Evolutionary conservation across 2,888 invertebrate genomes (phyloP).

Genomic region (Drosophila imparisetae): DNA sequence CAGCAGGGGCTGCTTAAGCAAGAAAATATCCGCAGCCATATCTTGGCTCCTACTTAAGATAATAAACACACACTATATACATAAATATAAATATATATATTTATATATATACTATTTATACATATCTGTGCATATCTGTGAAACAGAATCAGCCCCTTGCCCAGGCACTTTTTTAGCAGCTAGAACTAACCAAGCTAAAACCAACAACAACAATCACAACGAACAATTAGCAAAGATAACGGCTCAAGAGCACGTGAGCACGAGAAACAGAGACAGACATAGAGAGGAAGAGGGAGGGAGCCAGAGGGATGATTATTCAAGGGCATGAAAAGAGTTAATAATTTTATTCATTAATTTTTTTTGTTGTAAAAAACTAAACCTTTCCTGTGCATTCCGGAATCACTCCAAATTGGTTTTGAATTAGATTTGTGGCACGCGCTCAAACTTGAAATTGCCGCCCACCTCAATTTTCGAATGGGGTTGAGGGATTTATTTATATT

Average conservation of each 20-base stretch:
- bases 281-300: neutral
- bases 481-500: neutral
- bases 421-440: constrained; percentile 40
- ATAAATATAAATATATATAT: constrained; percentile 10
- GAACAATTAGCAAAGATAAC: constrained; percentile 27
- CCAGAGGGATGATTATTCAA: constrained; percentile 7
- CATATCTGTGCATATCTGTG: constrained; percentile 7
- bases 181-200: constrained; percentile 27
- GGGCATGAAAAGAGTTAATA: constrained; percentile 13
- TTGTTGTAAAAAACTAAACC: constrained; percentile 2
- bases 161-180: constrained; percentile 5
- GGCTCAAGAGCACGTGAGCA: neutral
- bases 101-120: neutral
- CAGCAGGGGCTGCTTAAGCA: constrained; percentile 15
- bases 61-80: constrained; percentile 30
- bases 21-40: constrained; percentile 42
- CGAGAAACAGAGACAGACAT: neutral
- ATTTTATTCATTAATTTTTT: neutral
- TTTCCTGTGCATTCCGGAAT: constrained; percentile 48
- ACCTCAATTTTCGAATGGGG: neutral
- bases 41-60: constrained; percentile 43
- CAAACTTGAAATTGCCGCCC: constrained; percentile 9
- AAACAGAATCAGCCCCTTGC: constrained; percentile 8
- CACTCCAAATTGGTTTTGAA: constrained; percentile 39
- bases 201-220: constrained; percentile 9